A percentile compares a stretch with the other conserved stretches of the same genome.
phyloP scores from a whole-genome alignment of 2,113 vertebrate genomes.

The Phylloscopus trochiloides region DNA sequence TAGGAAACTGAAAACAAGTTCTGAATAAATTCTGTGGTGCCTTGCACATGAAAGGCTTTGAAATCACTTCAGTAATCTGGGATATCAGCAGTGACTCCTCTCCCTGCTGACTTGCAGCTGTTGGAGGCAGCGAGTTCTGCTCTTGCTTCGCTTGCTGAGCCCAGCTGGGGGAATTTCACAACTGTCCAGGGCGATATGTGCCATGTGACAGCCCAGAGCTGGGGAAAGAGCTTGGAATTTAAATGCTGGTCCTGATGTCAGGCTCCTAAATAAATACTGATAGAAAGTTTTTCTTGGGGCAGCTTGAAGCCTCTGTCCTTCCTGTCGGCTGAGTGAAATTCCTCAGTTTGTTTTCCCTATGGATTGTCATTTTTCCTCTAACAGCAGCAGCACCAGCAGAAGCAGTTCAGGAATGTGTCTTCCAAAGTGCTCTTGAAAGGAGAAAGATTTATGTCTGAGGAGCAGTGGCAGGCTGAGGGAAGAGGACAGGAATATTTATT shows the following conservation, averaged over 20 bases:
- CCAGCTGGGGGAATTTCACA: conserved; percentile 13
- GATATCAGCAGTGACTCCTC: background rate
- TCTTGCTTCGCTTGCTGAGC: background rate
- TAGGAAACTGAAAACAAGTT: conserved; percentile 20
- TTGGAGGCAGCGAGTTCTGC: background rate
- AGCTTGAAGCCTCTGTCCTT: background rate
- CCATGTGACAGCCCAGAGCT: background rate
- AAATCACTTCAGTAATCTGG: conserved; percentile 37
- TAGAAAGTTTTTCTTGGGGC: background rate
- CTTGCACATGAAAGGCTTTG: conserved; percentile 29
- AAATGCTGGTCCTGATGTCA: background rate
- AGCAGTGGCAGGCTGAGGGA: background rate
- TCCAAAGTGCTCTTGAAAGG: conserved; percentile 15
- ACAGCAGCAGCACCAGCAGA: background rate
- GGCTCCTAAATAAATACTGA: background rate
- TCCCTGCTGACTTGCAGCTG: conserved; percentile 23
- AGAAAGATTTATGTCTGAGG: background rate
- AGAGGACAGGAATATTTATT: conserved; percentile 8
- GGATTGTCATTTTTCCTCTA: background rate
- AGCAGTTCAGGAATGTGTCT: conserved; percentile 28
- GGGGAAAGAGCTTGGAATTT: background rate
- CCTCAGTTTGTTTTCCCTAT: background rate
- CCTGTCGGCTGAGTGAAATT: background rate
- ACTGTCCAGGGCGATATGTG: background rate
- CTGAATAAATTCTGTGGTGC: conserved; percentile 14